Evolutionary conservation across 2,888 invertebrate species (phyloP), one percentile per base, ranked within the genome.

Genomic region (Meteorus cinctellus): DNA sequence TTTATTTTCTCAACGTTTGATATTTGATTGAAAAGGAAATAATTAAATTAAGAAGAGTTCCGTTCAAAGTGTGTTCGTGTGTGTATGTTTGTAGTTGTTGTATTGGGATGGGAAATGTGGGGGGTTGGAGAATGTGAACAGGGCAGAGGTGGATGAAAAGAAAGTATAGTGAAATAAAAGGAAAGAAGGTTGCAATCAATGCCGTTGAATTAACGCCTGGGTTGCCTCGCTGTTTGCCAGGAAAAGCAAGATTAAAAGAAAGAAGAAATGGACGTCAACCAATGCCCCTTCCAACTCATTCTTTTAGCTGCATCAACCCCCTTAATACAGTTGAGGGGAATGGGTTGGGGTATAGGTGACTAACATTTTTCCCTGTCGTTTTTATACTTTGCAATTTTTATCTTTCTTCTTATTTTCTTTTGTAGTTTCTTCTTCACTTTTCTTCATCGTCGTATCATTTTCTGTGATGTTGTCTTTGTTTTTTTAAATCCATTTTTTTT

Each of bases 241-340:
- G 87, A 85, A 87, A 83, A 88, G 88, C 86, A 87, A 89, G 88
- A 89, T 89, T 88, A 89, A 89, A 89, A 89, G 88, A 86, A 88
- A 84, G 84, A 87, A 87, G 86, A 86, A 89, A 89, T 87, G 87
- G 87, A 86, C 87, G 88, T 82, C 85, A 81, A 84, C 84, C 82
- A 84, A 81, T 72, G 45, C 55, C 76, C 51, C 41, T 66, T 62
- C 66, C 55, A 55, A 10, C 19, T 55, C 55, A 55, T 55, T 55
- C 55, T 55, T 55, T 55, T 55, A 55, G 80, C 79, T 76, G 79
- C 71, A 77, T 78, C 78, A 77, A 79, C 79, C 78, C 76, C 78
- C 75, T 77, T 70, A 74, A 69, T 55, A 55, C 55, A 19, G 8
- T 55, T 55, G n/a, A 55, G 8, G n/a, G 55, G 16, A 6, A n/a